Conservation (phyloP, 2,113 vertebrate species). For the Cyanoramphus novaezelandiae region DNA sequence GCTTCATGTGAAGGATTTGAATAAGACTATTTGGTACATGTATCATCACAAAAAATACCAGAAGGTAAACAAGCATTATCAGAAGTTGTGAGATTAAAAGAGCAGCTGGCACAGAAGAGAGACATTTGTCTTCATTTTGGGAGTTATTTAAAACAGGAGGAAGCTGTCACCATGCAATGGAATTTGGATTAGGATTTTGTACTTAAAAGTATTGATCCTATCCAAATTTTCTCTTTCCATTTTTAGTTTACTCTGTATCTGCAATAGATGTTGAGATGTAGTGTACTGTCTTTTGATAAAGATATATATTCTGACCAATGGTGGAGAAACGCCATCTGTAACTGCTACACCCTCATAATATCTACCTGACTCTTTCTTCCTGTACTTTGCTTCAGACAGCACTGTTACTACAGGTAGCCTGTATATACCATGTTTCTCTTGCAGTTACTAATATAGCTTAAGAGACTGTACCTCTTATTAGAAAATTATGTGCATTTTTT, state of each 20-base stretch:
- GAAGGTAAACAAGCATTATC: conserved; percentile 66
- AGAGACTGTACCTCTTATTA: neutral
- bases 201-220: neutral
- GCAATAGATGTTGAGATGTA: neutral
- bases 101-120: neutral
- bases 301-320: neutral
- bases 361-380: neutral
- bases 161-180: neutral
- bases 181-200: neutral
- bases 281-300: neutral
- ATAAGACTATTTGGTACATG: conserved; percentile 88
- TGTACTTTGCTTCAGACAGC: conserved; percentile 2
- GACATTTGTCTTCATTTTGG: neutral
- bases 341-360: neutral
- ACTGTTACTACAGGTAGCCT: neutral
- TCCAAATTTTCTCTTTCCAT: neutral
- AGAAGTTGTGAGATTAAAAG: neutral
- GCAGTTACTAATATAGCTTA: neutral
- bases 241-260: neutral
- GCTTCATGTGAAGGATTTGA: conserved; percentile 87
- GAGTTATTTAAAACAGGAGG: neutral
- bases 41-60: conserved; percentile 85
- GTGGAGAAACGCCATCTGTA: neutral
- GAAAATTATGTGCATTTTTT: neutral
- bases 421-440: neutral